phyloP scores from a whole-genome alignment of 1,140 invertebrate species.

The Samia ricini region DNA sequence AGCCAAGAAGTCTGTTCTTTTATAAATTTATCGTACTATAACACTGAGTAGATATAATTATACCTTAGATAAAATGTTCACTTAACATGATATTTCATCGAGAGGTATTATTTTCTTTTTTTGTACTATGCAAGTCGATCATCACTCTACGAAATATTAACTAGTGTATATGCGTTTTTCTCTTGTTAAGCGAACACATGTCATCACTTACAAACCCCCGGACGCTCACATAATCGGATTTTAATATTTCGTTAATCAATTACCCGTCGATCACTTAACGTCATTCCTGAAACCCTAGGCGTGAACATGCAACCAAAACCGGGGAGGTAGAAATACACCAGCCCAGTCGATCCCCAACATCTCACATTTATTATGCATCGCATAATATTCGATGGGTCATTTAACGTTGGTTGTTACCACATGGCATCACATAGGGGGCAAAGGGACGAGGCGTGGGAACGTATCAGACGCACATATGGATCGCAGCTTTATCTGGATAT shows the following conservation, averaged over 20 bases:
- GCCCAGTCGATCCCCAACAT: constrained; percentile 31
- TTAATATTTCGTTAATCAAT: constrained; percentile 67
- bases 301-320: constrained; percentile 51
- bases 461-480: constrained; percentile 59
- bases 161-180: constrained; percentile 1
- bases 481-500: constrained; percentile 69
- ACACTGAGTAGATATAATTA: too few species aligned
- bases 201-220: constrained; percentile 5
- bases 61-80: not conserved
- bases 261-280: constrained; percentile 64
- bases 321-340: constrained; percentile 63
- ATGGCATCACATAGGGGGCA: constrained; percentile 47
- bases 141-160: constrained; percentile 3
- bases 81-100: not conserved
- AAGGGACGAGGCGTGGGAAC: constrained; percentile 59
- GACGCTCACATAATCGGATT: constrained; percentile 21
- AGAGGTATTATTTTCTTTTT: not conserved
- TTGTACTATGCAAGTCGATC: constrained; percentile 8
- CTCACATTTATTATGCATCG: constrained; percentile 12
- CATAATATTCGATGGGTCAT: constrained; percentile 35
- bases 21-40: too few species aligned
- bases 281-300: constrained; percentile 66
- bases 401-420: constrained; percentile 49
- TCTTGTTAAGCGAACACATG: not conserved
- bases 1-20: too few species aligned